These are phyloP conservation scores for Antheraea pernyi DNA, from an alignment of 1,140 invertebrate genomes.

Conservation along the genomic window DNA sequence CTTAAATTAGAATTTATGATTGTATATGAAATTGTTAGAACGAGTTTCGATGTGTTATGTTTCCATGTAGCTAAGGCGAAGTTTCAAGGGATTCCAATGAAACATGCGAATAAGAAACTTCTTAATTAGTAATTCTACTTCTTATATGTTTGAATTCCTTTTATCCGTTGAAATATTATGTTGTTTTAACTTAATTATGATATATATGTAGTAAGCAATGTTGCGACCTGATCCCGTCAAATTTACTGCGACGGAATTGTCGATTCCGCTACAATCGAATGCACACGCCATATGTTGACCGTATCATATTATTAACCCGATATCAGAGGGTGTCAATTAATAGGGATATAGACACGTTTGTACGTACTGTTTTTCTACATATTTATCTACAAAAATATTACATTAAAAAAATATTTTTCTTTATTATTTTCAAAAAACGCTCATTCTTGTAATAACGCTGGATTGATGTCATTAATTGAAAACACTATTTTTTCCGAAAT, in stretches of 20 bases:
- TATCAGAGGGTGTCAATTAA: constrained; percentile 15
- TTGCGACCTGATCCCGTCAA: constrained; percentile 41
- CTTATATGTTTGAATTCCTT: neutral
- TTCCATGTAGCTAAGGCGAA: constrained; percentile 32
- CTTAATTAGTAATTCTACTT: constrained; percentile 33
- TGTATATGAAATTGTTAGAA: constrained; percentile 75
- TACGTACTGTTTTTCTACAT: too few species aligned
- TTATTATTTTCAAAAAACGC: too few species aligned
- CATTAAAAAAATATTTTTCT: too few species aligned
- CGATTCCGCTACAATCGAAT: constrained; percentile 59
- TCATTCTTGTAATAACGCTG: too few species aligned
- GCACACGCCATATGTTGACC: constrained; percentile 58
- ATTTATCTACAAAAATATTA: too few species aligned
- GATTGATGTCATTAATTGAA: too few species aligned
- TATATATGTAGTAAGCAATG: constrained; percentile 13
- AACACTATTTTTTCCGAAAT: too few species aligned
- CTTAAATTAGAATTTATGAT: constrained; percentile 78
- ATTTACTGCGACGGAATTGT: constrained; percentile 56
- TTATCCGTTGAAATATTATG: neutral
- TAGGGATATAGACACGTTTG: too few species aligned
- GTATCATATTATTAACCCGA: constrained; percentile 59
- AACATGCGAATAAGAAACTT: constrained; percentile 32
- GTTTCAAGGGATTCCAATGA: constrained; percentile 32
- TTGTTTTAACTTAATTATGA: neutral
- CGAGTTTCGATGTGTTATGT: constrained; percentile 62